Evolutionary conservation across 2,113 vertebrate genomes (phyloP).

Genomic region (Megaleporinus macrocephalus): DNA sequence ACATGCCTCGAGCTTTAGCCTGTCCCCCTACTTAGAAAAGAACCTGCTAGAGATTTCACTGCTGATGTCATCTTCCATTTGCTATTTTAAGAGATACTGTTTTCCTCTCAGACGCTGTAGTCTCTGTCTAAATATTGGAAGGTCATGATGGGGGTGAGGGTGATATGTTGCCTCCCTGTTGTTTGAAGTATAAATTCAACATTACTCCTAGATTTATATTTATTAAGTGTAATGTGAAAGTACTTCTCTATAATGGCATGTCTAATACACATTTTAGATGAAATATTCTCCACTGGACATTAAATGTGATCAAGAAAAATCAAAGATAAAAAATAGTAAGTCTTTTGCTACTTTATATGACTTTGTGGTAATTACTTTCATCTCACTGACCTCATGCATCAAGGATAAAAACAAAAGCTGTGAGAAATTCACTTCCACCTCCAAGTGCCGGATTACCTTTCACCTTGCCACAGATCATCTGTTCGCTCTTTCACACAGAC

Average conservation of each 20-base stretch:
- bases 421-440: not conserved
- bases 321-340: too few species aligned
- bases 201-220: too few species aligned
- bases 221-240: too few species aligned
- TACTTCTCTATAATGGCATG: too few species aligned
- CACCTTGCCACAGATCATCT: not conserved
- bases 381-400: not conserved
- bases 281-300: too few species aligned
- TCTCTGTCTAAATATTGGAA: not conserved
- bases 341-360: too few species aligned
- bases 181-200: too few species aligned
- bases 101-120: not conserved
- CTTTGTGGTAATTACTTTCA: not conserved
- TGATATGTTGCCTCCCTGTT: too few species aligned
- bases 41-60: conserved; percentile 4
- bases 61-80: conserved; percentile 21
- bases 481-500: not conserved
- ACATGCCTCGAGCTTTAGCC: not conserved
- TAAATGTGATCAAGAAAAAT: too few species aligned
- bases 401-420: not conserved
- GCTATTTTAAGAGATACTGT: not conserved
- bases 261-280: too few species aligned
- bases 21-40: not conserved
- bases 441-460: not conserved
- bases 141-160: not conserved